Evolutionary conservation across 1,140 invertebrate genomes (phyloP), one percentile per base, ranked within the genome.

Genomic region (Laodelphax striatellus): DNA sequence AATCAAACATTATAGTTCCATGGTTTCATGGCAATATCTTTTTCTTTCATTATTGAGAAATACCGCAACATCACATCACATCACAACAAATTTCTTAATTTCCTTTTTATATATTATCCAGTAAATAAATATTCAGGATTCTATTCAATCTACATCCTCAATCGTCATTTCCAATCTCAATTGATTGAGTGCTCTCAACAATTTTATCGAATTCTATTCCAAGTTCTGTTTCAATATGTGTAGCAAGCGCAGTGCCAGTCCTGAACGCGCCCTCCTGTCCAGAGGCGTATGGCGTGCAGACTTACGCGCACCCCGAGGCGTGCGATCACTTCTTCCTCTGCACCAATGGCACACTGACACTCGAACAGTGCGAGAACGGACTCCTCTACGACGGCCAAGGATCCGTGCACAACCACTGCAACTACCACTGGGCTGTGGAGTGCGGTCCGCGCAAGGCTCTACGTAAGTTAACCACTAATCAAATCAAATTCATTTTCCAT

Each of bases 351-450:
- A 92, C 91, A 2, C 71, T 94, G 65, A 92, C 88, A 2, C 79
- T 92, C 63, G 92, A 94, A 72, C 85, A 84, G 16, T 96, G 92
- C 69, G 92, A 92, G 68, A 95, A 96, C 70, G 93, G 93, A 17
- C 78, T 96, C 13, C 76, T 95, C 3, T 95, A 91, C 69, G 90
- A 93, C 67, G 91, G 92, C 41, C 90, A 90, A 68, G 91, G 91
- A 2, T 81, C 82, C 3, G 86, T 92, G 0, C 85, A 94, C 75
- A 85, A 94, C 69, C 89, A 94, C 76, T 96, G 93, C 79, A 93
- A 92, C 75, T 95, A 94, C 75, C 79, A 92, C 74, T 95, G 92
- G 92, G 90, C 85, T 21, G 90, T 92, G 1, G 79, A 94, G 62
- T 95, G 92, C 69, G 90, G 85, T n/a, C 73, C 82, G n/a, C 82